Evolutionary conservation across 2,888 invertebrate species (phyloP).

Genomic region (Agrotis exclamationis): DNA sequence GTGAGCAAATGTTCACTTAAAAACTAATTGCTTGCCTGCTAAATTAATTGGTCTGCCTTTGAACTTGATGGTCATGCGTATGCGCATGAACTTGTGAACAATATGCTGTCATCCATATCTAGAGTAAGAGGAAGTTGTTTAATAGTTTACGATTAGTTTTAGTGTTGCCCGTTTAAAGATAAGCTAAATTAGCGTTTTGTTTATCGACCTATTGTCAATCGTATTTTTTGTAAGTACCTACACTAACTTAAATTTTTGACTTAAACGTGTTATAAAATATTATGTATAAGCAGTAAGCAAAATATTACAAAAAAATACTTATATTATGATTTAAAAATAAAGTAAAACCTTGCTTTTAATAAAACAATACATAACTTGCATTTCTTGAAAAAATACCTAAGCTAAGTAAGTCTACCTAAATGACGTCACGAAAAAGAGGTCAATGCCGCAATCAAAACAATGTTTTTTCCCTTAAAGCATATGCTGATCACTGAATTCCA

Average conservation of each 20-base stretch:
- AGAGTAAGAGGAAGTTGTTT: conserved; percentile 20
- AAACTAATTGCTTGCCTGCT: conserved; percentile 57
- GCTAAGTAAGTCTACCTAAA: background rate
- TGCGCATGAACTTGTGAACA: conserved; percentile 43
- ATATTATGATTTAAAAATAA: too few relatives aligned
- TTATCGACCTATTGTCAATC: background rate
- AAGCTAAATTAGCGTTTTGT: conserved; percentile 24
- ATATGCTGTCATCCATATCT: conserved; percentile 22
- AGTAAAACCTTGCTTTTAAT: background rate
- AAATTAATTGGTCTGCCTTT: conserved; percentile 58
- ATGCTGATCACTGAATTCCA: conserved; percentile 63
- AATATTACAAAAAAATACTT: too few relatives aligned
- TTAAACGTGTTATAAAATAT: too few relatives aligned
- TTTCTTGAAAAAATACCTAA: background rate
- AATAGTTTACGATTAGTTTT: conserved; percentile 9
- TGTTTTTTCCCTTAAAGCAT: conserved; percentile 61
- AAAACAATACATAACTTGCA: too few relatives aligned
- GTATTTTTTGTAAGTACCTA: too few relatives aligned
- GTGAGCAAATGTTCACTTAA: conserved; percentile 53
- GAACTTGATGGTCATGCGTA: conserved; percentile 55
- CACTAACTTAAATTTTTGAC: too few relatives aligned
- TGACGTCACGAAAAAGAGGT: conserved; percentile 57
- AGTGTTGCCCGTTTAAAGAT: conserved; percentile 7
- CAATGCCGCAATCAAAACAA: conserved; percentile 62
- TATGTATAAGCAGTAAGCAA: too few relatives aligned